A percentile compares a stretch with the other conserved stretches of the same genome.
Evolutionary conservation across 2,888 invertebrate genomes (phyloP).

Genomic region (Chironomus tentans): DNA sequence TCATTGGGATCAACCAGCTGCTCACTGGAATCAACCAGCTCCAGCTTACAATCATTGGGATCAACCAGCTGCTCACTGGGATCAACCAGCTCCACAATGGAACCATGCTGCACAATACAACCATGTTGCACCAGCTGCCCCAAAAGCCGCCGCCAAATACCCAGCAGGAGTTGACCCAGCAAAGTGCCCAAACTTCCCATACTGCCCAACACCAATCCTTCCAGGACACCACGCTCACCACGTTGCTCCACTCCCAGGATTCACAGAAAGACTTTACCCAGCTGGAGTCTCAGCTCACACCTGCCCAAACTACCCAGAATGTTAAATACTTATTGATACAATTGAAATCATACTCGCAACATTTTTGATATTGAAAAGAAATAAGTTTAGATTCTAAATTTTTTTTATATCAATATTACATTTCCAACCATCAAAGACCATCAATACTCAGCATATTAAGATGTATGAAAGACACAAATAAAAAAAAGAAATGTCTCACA

Average conservation of each 20-base stretch:
- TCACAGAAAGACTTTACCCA: conserved; percentile 43
- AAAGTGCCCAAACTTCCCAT: conserved; percentile 47
- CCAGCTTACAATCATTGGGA: conserved; percentile 13
- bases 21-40: conserved; percentile 27
- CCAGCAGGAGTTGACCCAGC: conserved; percentile 45
- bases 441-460: neutral
- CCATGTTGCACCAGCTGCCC: conserved; percentile 28
- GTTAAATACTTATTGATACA: neutral
- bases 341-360: too few relatives aligned
- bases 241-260: conserved; percentile 43
- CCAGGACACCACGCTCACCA: conserved; percentile 34
- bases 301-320: conserved; percentile 43
- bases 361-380: too few relatives aligned
- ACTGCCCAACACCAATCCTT: conserved; percentile 35
- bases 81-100: neutral
- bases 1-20: conserved; percentile 32
- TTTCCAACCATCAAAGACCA: too few relatives aligned
- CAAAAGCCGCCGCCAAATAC: conserved; percentile 35
- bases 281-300: conserved; percentile 43
- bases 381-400: too few relatives aligned
- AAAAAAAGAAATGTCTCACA: neutral
- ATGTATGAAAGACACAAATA: neutral
- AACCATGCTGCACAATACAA: conserved; percentile 30
- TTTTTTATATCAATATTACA: too few relatives aligned
- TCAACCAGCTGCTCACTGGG: conserved; percentile 19